Base-by-base conservation (phyloP, 2,797 vertebrate species). In the Hozukius guyotensis region DNA sequence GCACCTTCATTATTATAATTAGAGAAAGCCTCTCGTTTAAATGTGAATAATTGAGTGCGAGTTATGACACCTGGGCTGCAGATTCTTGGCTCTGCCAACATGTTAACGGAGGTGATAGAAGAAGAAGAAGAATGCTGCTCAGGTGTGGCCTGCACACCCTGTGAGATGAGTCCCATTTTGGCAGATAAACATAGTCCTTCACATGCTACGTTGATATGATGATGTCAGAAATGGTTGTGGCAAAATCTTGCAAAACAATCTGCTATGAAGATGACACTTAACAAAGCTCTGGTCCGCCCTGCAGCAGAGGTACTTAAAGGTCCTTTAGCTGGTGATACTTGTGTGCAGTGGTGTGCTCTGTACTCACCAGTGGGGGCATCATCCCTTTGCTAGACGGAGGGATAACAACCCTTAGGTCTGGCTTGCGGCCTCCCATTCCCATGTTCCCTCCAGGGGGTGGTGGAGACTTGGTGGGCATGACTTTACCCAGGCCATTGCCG, bases 341-440 rank as follows among this genome's bases (percentile, higher is more conserved):
- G 29, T 91, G 89, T 87, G 88, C 83, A 79, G 83, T 25, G 66
- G 73, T 38, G 83, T 91, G 85, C 65, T 90, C 77, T 61, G n/a
- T 86, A 96, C 97, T 97, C 95, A 99, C 99, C 97, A 99, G 86
- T 29, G 98, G 98, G 64, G 98, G 98, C 98, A 99, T 99, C 97
- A 99, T 97, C 91, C 97, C 97, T 95, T 99, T 99, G 96, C 97
- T 98, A 66, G 97, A 97, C 71, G 98, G 97, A 2, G 98, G 99
- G 92, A 99, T 99, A 91, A 99, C 98, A 25, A 99, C 99, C 77
- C 98, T 97, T 42, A 99, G 97, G 93, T 99, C 99, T 20, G 98
- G 98, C 90, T 99, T 99, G 85, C 98, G 97, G 93, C 93, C 95
- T 90, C 97, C 98, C 96, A 99, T 98, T 88, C 95, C 97, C 82